These are phyloP conservation scores for Panthera leo DNA, from an alignment of 2,113 vertebrate genomes.

Conservation along the genomic window DNA sequence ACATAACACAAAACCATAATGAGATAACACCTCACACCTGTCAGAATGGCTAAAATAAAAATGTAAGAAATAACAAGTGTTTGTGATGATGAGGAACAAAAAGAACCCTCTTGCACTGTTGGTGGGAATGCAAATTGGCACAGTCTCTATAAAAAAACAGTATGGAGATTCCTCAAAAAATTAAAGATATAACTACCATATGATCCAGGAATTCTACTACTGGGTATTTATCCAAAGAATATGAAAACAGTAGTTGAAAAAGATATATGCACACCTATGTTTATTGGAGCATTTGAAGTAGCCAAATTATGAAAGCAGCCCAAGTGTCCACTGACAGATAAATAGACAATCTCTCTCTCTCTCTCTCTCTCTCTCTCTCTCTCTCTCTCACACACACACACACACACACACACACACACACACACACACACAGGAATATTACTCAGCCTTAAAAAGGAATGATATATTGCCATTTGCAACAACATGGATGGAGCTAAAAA, in stretches of 20 bases:
- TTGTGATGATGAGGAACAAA: background rate
- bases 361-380: fast-evolving
- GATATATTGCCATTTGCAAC: background rate
- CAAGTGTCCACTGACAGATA: background rate
- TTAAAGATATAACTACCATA: background rate
- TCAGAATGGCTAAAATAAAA: background rate
- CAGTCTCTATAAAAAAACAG: background rate
- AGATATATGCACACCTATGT: background rate
- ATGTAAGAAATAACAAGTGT: background rate
- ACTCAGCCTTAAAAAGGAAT: background rate
- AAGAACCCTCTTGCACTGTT: background rate
- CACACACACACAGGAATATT: background rate
- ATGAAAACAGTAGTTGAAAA: background rate
- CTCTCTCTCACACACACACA: background rate
- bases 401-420: background rate
- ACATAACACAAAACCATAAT: background rate
- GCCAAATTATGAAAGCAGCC: background rate
- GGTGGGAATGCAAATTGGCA: background rate
- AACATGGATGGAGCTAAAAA: background rate
- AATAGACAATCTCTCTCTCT: background rate
- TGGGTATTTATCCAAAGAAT: background rate
- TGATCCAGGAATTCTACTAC: background rate
- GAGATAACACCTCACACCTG: background rate
- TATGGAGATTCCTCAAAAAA: background rate
- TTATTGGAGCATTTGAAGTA: background rate